These are phyloP conservation scores for Procambarus clarkii DNA, from an alignment of 1,140 invertebrate genomes.

Conservation along the genomic window DNA sequence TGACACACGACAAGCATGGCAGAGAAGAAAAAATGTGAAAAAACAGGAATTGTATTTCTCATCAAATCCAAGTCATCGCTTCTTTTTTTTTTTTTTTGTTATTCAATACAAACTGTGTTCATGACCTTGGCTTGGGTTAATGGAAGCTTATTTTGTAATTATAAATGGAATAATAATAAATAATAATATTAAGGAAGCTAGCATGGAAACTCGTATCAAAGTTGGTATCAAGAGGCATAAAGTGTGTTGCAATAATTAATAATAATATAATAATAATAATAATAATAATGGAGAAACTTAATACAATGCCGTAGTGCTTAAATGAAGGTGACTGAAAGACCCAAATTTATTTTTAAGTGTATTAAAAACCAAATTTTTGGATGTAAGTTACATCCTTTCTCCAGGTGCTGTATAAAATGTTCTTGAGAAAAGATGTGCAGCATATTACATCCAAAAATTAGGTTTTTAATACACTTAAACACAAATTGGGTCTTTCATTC, in stretches of 20 bases:
- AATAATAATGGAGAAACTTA: not conserved
- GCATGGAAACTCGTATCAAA: not conserved
- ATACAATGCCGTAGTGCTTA: too few relatives aligned
- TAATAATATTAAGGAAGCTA: slow-evolving; percentile 30
- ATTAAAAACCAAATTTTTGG: too few relatives aligned
- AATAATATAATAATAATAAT: slow-evolving; percentile 27
- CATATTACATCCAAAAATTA: too few relatives aligned
- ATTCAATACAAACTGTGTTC: slow-evolving; percentile 18
- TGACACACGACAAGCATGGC: slow-evolving; percentile 57
- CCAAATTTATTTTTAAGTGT: too few relatives aligned
- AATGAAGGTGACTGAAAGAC: too few relatives aligned
- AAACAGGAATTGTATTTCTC: slow-evolving; percentile 47
- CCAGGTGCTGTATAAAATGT: too few relatives aligned
- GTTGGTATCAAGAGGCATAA: slow-evolving; percentile 7
- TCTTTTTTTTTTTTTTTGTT: slow-evolving; percentile 51
- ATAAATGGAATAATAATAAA: slow-evolving; percentile 32
- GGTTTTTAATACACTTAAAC: too few relatives aligned
- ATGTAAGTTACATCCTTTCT: too few relatives aligned
- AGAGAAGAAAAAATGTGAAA: slow-evolving; percentile 61
- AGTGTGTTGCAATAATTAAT: not conserved
- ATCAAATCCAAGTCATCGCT: slow-evolving; percentile 45
- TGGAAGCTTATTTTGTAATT: not conserved
- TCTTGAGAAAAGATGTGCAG: too few relatives aligned
- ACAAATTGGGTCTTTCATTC: too few relatives aligned
- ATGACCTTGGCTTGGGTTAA: slow-evolving; percentile 14